phyloP scores from a whole-genome alignment of 2,113 vertebrate genomes.

The Carettochelys insculpta region DNA sequence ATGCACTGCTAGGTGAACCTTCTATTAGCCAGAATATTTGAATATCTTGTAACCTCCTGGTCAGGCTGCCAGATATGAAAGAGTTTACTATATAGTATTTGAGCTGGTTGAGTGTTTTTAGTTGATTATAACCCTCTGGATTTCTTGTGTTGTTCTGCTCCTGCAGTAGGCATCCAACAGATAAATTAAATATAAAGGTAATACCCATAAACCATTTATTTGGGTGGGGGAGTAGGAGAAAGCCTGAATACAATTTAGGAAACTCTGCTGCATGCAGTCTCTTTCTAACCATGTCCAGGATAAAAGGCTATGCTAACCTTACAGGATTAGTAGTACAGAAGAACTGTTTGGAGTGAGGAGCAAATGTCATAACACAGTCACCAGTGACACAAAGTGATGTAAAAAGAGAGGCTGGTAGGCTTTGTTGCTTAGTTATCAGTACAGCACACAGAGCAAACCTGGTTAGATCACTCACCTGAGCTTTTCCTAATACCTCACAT shows the following conservation, averaged over 20 bases:
- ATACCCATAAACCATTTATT: background rate
- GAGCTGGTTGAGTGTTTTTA: background rate
- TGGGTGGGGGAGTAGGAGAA: background rate
- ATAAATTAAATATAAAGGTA: background rate
- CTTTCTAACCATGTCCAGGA: conserved; percentile 7
- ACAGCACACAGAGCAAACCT: conserved; percentile 17
- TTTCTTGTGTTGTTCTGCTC: background rate
- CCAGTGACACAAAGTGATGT: background rate
- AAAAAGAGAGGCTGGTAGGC: background rate
- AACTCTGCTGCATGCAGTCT: background rate
- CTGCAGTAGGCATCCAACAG: background rate
- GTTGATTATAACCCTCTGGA: conserved; percentile 5
- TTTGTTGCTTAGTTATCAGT: conserved; percentile 26
- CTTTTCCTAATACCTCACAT: conserved; percentile 45
- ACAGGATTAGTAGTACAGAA: conserved; percentile 43
- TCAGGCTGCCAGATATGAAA: too few relatives aligned
- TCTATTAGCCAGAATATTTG: too few relatives aligned
- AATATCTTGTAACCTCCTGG: too few relatives aligned
- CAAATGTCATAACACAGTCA: conserved; percentile 22
- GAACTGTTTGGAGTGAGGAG: conserved; percentile 29
- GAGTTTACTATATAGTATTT: background rate
- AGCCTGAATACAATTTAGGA: background rate
- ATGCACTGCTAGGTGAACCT: too few relatives aligned
- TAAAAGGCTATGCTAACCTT: conserved; percentile 26
- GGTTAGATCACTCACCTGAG: conserved; percentile 44